Conservation (phyloP, 1,140 invertebrate species). For the Cotesia vestalis region DNA sequence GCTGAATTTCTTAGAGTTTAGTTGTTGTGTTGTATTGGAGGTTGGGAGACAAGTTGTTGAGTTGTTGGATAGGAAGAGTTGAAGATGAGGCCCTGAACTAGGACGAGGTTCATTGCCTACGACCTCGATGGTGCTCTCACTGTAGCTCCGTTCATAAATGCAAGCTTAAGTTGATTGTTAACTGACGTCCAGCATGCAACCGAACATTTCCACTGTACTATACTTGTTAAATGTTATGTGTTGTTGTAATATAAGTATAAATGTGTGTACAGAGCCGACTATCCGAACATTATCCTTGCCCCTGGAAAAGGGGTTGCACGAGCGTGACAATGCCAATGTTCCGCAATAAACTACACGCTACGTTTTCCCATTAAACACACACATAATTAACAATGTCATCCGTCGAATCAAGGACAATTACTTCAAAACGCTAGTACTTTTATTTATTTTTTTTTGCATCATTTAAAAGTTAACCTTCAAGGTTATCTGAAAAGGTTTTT, state of each 20-base stretch:
- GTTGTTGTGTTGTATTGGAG: no score
- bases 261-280: no score
- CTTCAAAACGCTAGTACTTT: neutral
- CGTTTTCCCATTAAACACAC: neutral
- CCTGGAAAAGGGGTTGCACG: conserved; percentile 8
- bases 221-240: neutral
- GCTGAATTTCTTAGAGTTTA: no score
- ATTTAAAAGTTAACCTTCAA: conserved; percentile 7
- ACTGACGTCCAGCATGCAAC: conserved; percentile 32
- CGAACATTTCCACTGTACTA: neutral
- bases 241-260: no score
- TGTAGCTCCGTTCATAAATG: conserved; percentile 21
- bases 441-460: conserved; percentile 4
- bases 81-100: conserved; percentile 2
- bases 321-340: conserved; percentile 5
- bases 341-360: neutral
- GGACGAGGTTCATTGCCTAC: conserved; percentile 33
- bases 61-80: neutral
- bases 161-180: conserved; percentile 23
- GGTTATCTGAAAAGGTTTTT: no score
- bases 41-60: neutral
- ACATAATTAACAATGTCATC: neutral
- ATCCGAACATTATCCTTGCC: conserved; percentile 13
- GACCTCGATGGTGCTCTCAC: conserved; percentile 27
- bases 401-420: neutral